Percentiles rank a stretch among this genome's conserved stretches.
phyloP scores from a whole-genome alignment of 2,113 vertebrate species.

The Enhydra lutris region DNA sequence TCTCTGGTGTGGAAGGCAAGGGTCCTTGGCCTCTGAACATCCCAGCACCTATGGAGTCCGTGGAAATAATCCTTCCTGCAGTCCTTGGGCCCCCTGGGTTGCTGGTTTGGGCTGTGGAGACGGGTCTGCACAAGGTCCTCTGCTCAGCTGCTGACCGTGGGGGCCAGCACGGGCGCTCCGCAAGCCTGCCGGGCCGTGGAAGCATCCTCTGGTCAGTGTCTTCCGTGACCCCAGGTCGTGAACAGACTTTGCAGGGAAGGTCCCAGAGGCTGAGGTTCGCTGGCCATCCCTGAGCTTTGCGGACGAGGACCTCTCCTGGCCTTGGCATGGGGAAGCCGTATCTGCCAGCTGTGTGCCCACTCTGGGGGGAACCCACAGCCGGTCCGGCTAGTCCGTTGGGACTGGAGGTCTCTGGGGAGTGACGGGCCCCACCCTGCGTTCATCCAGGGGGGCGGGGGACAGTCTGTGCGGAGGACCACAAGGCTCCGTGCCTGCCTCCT shows the following conservation, averaged over 20 bases:
- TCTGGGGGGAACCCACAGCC: constrained; percentile 83
- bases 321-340: constrained; percentile 76
- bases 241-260: constrained; percentile 84
- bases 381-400: constrained; percentile 77
- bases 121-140: constrained; percentile 89
- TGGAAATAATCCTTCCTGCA: constrained; percentile 86
- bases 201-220: constrained; percentile 91
- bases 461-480: constrained; percentile 83
- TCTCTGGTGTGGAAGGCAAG: constrained; percentile 89
- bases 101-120: constrained; percentile 89
- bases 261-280: constrained; percentile 88
- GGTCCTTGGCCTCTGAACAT: constrained; percentile 89
- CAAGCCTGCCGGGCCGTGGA: constrained; percentile 89
- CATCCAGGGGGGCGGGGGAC: constrained; percentile 79
- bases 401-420: constrained; percentile 75
- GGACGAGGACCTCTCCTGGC: constrained; percentile 85
- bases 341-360: constrained; percentile 73
- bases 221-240: constrained; percentile 82
- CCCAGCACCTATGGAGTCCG: constrained; percentile 87
- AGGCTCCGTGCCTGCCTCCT: constrained; percentile 72
- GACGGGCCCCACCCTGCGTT: constrained; percentile 84
- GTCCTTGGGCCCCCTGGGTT: constrained; percentile 81
- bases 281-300: constrained; percentile 87
- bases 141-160: constrained; percentile 93
- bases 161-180: constrained; percentile 91